Base-by-base conservation (phyloP, 1,140 invertebrate genomes). In the Drosophila oshimai region DNA sequence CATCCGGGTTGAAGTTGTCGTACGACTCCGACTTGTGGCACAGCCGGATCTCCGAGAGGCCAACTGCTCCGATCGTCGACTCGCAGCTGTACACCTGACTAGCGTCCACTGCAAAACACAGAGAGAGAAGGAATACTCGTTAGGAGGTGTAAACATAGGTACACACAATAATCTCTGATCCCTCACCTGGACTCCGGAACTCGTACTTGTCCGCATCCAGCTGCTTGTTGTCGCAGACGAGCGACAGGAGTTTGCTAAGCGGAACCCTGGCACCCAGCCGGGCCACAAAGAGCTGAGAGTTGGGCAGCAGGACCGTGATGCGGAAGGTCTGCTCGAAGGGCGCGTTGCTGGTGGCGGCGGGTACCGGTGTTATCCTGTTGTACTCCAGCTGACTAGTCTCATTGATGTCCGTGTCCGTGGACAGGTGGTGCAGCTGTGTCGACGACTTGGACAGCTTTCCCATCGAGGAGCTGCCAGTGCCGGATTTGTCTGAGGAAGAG, bases 161-260 rank as follows among this genome's bases (percentile, higher is more conserved):
- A n/a, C n/a, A n/a, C n/a, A n/a, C n/a, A n/a, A n/a, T n/a, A n/a
- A n/a, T n/a, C n/a, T n/a, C n/a, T n/a, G n/a, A n/a, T n/a, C n/a
- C 72, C 90, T 93, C 90, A 95, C 94, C 93, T 91, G 96, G 95
- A 93, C 96, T 95, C 60, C 95, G 92, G 49, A 98, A 94, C 87
- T 95, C 95, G 89, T 97, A 96, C 81, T 95, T 95, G 17, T 92
- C 87, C 9, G 93, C 92, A 89, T 97, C 95, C 55, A 97, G 91
- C 90, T 94, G 94, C 89, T 96, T 97, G 78, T 97, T 96, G n/a
- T 93, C 92, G 78, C 96, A 97, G 4, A 96, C 95, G 88, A 95
- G 93, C 18, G 92, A 91, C 64, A 96, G 96, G 93, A 74, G 95
- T 93, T 47, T 93, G 92, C 28, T 97, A 89, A 36, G 93, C 91